These are phyloP conservation scores for Eurosta solidaginis DNA, from an alignment of 1,140 invertebrate genomes.

Conservation along the genomic window DNA sequence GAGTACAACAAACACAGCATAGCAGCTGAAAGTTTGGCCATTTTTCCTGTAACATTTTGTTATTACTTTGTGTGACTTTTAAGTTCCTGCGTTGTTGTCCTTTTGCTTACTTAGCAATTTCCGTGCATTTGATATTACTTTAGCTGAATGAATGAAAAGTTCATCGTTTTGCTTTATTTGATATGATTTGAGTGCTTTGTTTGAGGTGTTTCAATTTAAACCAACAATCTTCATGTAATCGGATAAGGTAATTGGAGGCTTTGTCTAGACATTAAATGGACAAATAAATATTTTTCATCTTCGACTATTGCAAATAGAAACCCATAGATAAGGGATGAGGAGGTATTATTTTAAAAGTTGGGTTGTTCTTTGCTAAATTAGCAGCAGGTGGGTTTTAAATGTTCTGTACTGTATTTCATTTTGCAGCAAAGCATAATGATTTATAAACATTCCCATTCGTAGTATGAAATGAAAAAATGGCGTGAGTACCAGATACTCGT, in stretches of 20 bases:
- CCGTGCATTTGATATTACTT: background rate
- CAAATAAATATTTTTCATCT: constrained; percentile 36
- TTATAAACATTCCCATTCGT: no score
- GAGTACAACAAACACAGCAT: background rate
- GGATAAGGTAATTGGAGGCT: constrained; percentile 60
- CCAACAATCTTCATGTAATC: constrained; percentile 58
- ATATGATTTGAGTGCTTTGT: background rate
- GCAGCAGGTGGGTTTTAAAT: no score
- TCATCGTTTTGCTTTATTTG: constrained; percentile 11
- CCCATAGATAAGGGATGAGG: background rate
- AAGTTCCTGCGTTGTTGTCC: background rate
- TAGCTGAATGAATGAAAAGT: background rate
- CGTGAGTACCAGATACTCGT: no score
- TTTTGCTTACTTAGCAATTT: constrained; percentile 2
- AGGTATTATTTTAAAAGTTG: no score
- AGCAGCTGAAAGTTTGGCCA: background rate
- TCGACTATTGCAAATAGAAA: background rate
- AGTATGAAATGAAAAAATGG: no score
- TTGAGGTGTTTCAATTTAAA: background rate
- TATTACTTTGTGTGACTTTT: background rate
- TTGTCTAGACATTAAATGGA: constrained; percentile 60
- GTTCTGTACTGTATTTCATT: no score
- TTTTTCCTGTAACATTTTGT: background rate
- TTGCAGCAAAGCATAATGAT: no score
- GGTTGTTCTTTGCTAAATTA: no score